Evolutionary conservation across 1,140 invertebrate species (phyloP).

Genomic region (Agrypnia vestita): DNA sequence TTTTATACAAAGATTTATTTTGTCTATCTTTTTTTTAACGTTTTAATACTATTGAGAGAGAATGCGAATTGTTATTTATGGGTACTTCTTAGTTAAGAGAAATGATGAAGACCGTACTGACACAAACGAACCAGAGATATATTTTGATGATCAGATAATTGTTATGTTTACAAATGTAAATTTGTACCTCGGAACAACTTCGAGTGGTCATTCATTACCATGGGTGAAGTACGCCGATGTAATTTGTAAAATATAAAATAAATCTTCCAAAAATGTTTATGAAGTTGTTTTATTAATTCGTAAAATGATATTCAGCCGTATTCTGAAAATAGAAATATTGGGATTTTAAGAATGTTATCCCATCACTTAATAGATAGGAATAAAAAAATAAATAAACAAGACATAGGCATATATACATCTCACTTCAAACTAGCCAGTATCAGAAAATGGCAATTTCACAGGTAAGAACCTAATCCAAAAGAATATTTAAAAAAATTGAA

Average conservation of each 20-base stretch:
- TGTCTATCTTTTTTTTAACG: slow-evolving; percentile 55
- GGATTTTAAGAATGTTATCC: not conserved
- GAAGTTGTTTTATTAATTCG: not conserved
- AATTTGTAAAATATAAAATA: slow-evolving; percentile 53
- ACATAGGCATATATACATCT: too few relatives aligned
- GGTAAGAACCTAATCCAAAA: too few relatives aligned
- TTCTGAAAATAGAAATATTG: too few relatives aligned
- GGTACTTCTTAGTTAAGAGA: slow-evolving; percentile 50
- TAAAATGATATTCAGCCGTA: too few relatives aligned
- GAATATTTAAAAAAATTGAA: too few relatives aligned
- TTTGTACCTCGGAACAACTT: slow-evolving; percentile 1
- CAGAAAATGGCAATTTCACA: too few relatives aligned
- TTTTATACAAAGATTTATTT: slow-evolving; percentile 61
- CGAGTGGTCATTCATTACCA: slow-evolving; percentile 1
- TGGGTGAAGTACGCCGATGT: slow-evolving; percentile 23
- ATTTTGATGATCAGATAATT: slow-evolving; percentile 36
- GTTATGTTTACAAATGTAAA: slow-evolving; percentile 32
- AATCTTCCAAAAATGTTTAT: slow-evolving; percentile 49
- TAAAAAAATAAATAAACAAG: too few relatives aligned
- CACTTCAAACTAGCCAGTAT: too few relatives aligned
- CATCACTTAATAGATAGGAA: not conserved
- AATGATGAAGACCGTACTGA: slow-evolving; percentile 19
- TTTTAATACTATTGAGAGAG: slow-evolving; percentile 39
- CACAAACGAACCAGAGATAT: slow-evolving; percentile 33
- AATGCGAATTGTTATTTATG: slow-evolving; percentile 58